phyloP scores from a whole-genome alignment of 2,113 vertebrate species.

The Isurus oxyrinchus region DNA sequence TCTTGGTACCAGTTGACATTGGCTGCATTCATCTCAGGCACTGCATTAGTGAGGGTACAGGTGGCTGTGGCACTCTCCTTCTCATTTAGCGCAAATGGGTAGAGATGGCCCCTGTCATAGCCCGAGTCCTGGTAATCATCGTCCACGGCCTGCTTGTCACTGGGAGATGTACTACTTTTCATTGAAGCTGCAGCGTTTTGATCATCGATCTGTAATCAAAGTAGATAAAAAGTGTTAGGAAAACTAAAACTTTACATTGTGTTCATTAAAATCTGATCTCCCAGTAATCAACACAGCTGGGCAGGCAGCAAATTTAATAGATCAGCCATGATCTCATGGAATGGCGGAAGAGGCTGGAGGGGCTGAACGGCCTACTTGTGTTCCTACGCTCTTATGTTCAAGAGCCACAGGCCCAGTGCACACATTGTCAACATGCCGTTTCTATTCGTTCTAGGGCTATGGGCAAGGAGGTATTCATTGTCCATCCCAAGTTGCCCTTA shows the following conservation, averaged over 20 bases:
- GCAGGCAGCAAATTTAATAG: not conserved
- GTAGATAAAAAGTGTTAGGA: not conserved
- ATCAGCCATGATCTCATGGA: not conserved
- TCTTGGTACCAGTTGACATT: not conserved
- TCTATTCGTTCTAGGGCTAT: not conserved
- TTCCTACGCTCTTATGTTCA: too few relatives aligned
- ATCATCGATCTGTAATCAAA: not conserved
- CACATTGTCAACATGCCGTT: not conserved
- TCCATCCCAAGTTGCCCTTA: not conserved
- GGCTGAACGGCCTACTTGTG: not conserved
- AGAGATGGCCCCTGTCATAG: not conserved
- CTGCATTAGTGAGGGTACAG: constrained; percentile 3
- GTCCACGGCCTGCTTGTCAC: not conserved
- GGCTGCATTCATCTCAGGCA: not conserved
- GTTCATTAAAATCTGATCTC: not conserved
- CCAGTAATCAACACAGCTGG: not conserved
- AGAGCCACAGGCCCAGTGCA: not conserved
- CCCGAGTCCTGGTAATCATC: not conserved
- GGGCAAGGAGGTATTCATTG: not conserved
- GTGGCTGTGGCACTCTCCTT: not conserved
- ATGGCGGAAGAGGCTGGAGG: not conserved
- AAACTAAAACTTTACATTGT: not conserved
- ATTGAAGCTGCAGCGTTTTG: not conserved
- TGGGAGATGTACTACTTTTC: not conserved
- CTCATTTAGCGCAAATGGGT: not conserved